phyloP scores from a whole-genome alignment of 2,113 vertebrate genomes.

The Arizona elegans region DNA sequence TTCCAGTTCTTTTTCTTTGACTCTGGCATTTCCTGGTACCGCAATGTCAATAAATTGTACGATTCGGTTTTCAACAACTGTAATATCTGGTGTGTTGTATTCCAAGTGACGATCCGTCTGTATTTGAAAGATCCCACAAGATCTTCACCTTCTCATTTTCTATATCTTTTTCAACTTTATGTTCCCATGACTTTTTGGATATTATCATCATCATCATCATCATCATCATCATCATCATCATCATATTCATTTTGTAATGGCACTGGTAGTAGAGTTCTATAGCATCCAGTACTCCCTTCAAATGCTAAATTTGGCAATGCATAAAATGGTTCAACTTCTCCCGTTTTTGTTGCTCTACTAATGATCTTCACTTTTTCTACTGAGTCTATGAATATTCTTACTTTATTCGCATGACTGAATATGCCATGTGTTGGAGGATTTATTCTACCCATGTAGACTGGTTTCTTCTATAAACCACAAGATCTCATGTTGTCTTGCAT shows the following conservation, averaged over 20 bases:
- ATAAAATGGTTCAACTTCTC: conserved; percentile 30
- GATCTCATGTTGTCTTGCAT: conserved; percentile 13
- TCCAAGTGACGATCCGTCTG: too few species aligned
- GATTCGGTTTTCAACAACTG: too few species aligned
- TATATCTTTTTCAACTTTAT: too few species aligned
- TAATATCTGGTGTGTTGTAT: neutral
- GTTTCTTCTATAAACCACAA: neutral
- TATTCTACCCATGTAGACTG: conserved; percentile 15
- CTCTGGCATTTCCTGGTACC: too few species aligned
- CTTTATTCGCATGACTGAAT: conserved; percentile 20
- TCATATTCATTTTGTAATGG: neutral
- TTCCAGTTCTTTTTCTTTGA: too few species aligned
- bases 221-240: too few species aligned
- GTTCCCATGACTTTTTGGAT: too few species aligned
- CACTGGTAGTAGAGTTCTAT: neutral
- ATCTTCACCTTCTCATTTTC: too few species aligned
- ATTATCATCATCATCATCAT: too few species aligned
- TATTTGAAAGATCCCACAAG: too few species aligned
- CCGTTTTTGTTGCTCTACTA: neutral
- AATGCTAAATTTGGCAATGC: conserved; percentile 12
- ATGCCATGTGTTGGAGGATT: conserved; percentile 32
- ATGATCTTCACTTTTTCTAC: conserved; percentile 18
- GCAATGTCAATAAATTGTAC: too few species aligned
- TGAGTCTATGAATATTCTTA: neutral
- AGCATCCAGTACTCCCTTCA: neutral